These are phyloP conservation scores for Eupeodes luniger DNA, from an alignment of 2,888 invertebrate genomes.

Conservation along the genomic window DNA sequence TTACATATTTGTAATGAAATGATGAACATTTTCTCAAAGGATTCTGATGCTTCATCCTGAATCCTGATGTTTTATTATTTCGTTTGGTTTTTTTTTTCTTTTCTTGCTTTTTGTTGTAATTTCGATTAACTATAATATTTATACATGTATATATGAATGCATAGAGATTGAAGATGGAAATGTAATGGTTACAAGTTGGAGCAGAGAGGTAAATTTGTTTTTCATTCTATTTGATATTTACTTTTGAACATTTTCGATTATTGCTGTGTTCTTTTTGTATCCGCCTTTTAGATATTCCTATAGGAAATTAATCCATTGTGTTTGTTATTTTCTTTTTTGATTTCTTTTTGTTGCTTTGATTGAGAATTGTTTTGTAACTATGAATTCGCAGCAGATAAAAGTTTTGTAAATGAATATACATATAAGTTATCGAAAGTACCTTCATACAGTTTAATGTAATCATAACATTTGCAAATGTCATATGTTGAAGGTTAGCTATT, in stretches of 20 bases:
- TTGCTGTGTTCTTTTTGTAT: constrained; percentile 23
- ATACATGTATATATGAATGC: too few species aligned
- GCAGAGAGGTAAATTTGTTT: neutral
- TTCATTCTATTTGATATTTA: neutral
- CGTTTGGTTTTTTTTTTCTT: neutral
- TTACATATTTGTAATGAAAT: constrained; percentile 30
- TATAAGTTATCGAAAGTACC: neutral
- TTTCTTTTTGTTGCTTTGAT: neutral
- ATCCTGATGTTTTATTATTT: neutral
- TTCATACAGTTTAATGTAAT: neutral
- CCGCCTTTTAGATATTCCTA: constrained; percentile 23
- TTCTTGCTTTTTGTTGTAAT: neutral
- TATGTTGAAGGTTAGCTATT: too few species aligned
- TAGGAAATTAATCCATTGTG: constrained; percentile 26
- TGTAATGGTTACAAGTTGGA: neutral
- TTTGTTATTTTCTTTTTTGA: neutral
- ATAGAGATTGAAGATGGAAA: neutral
- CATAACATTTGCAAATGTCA: too few species aligned
- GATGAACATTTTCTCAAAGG: constrained; percentile 9
- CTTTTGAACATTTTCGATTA: constrained; percentile 23
- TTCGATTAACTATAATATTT: neutral
- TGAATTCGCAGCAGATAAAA: neutral
- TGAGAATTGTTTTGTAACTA: neutral
- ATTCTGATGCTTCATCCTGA: neutral
- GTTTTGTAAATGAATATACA: neutral